phyloP scores from a whole-genome alignment of 1,140 invertebrate species.

The Drosophila orena region DNA sequence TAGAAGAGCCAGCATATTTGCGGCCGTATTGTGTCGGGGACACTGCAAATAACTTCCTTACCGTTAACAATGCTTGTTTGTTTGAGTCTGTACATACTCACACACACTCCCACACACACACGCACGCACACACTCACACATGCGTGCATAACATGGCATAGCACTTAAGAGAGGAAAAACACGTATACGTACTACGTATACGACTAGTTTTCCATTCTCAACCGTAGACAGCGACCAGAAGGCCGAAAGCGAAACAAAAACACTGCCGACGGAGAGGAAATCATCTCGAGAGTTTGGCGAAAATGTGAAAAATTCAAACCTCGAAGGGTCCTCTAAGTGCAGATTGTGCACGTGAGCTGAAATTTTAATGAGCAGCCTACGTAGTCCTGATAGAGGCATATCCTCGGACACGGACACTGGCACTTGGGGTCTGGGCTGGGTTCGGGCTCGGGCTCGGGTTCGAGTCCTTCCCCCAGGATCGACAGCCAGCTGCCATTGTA shows the following conservation, averaged over 20 bases:
- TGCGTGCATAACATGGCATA: constrained; percentile 65
- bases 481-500: constrained; percentile 19
- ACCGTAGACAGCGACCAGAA: constrained; percentile 8
- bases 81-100: constrained; percentile 31
- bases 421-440: constrained; percentile 29
- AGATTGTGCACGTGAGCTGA: constrained; percentile 77
- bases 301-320: constrained; percentile 81
- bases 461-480: constrained; percentile 34
- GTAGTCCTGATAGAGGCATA: constrained; percentile 42
- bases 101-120: constrained; percentile 6
- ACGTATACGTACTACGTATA: constrained; percentile 10
- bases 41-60: constrained; percentile 68
- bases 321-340: constrained; percentile 77
- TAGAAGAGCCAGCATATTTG: constrained; percentile 33
- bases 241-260: constrained; percentile 11
- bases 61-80: constrained; percentile 70
- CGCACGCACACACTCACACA: constrained; percentile 27
- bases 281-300: constrained; percentile 52
- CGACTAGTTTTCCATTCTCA: constrained; percentile 46
- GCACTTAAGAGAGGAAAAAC: constrained; percentile 48
- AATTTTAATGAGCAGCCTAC: constrained; percentile 71
- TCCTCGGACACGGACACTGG: constrained; percentile 16
- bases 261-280: constrained; percentile 11
- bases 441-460: neutral
- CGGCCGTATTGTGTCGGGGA: constrained; percentile 37